These are phyloP conservation scores for Cyprinodon variegatus DNA, from an alignment of 2,113 vertebrate genomes.

Conservation along the genomic window DNA sequence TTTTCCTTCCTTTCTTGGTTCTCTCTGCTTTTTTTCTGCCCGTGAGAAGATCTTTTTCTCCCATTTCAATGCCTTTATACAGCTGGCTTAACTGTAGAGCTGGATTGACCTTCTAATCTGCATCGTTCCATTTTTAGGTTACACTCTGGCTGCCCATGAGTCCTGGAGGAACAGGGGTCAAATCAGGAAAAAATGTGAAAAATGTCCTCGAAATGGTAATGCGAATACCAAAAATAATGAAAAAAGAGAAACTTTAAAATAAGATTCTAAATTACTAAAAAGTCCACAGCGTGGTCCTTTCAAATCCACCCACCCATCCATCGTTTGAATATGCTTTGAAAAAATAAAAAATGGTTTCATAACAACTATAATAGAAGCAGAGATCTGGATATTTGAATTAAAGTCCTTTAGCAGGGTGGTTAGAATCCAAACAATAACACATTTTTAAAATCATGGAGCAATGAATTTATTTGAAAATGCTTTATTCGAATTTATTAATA, in stretches of 20 bases:
- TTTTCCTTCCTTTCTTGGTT: conserved; percentile 3
- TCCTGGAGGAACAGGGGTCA: conserved; percentile 12
- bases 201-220: neutral
- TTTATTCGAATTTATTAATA: too few relatives aligned
- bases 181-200: conserved; percentile 35
- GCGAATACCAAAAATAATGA: too few relatives aligned
- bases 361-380: too few relatives aligned
- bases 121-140: conserved; percentile 45
- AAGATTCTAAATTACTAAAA: neutral
- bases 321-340: too few relatives aligned
- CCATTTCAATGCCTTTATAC: neutral
- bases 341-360: too few relatives aligned
- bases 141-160: neutral
- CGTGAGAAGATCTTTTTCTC: conserved; percentile 36
- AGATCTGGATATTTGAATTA: too few relatives aligned
- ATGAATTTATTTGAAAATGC: too few relatives aligned
- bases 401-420: too few relatives aligned
- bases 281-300: neutral
- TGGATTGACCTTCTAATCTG: conserved; percentile 28
- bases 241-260: neutral
- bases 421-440: too few relatives aligned
- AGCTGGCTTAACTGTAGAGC: conserved; percentile 28
- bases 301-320: too few relatives aligned
- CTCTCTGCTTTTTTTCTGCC: conserved; percentile 1
- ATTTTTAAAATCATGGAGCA: too few relatives aligned